Evolutionary conservation across 2,888 invertebrate genomes (phyloP), one percentile per base, ranked within the genome.

Genomic region (Plebejus melissa): DNA sequence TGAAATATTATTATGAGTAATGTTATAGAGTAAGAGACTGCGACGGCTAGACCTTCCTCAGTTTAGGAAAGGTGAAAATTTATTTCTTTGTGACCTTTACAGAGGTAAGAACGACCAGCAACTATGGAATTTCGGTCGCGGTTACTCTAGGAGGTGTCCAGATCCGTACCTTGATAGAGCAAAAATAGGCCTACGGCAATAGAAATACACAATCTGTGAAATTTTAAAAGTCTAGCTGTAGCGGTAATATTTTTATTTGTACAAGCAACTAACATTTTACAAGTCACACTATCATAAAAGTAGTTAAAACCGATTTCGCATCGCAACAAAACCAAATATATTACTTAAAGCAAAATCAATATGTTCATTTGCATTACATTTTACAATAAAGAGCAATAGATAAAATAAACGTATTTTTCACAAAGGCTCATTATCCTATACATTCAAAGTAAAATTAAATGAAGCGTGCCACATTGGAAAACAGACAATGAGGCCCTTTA

Each of bases 361-460:
- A 65, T 65, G 7, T 16, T 32, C 11, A 32, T 65, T 50, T 50
- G 46, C 72, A 28, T 72, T 72, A 28, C 11, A 13, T n/a, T 32
- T 28, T 72, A 28, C 1, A 28, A 4, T 11, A 46, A 71, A 71
- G 13, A 50, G 72, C 54, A 54, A 54, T 50, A 54, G 54, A 72
- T 72, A 32, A 71, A 71, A 54, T 72, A 72, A 72, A 32, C 46
- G 32, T 71, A 72, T 54, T 72, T 72, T 72, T 54, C 54, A 72
- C 72, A 72, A 72, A 28, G 46, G 41, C 71, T 46, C 50, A 50
- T 54, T 54, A 54, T 72, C 46, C n/a, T 54, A 16, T 75, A 75
- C 58, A 71, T 75, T 75, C 70, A 75, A 75, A 70, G 70, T 58
- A 58, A 75, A 75, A 75, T 75, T 71, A 75, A 75, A 75, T 70